Percentiles rank a stretch among this genome's conserved stretches.
These are phyloP conservation scores for Sorex fumeus DNA, from an alignment of 2,113 vertebrate species.

Conservation along the genomic window DNA sequence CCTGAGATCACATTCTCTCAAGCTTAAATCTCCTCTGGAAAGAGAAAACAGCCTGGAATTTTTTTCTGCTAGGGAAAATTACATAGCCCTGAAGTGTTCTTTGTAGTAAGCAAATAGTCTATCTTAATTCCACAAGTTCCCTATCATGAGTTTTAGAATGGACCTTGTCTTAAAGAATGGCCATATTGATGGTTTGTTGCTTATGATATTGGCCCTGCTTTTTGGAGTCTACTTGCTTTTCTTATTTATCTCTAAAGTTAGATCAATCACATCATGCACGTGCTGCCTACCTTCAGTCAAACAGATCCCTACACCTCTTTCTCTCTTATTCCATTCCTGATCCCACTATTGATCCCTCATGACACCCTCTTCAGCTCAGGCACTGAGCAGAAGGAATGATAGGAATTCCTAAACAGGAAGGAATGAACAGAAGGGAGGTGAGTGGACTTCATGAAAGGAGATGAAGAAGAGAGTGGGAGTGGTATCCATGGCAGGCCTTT, in stretches of 20 bases:
- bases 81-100: not conserved
- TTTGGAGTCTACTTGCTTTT: not conserved
- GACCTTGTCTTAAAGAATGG: not conserved
- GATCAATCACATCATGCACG: not conserved
- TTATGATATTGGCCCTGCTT: no score
- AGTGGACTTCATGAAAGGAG: not conserved
- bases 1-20: not conserved
- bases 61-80: not conserved
- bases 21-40: conserved; percentile 2
- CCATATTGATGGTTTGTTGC: not conserved
- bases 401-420: not conserved
- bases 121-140: not conserved
- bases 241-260: not conserved
- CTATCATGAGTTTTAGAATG: not conserved
- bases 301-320: not conserved
- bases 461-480: not conserved
- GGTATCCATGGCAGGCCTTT: not conserved
- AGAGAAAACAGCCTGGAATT: conserved; percentile 1
- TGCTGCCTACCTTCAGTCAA: not conserved
- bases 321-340: not conserved
- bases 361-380: not conserved
- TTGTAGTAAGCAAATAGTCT: not conserved
- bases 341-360: not conserved
- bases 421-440: not conserved
- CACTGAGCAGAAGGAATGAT: not conserved